phyloP scores from a whole-genome alignment of 2,113 vertebrate genomes.

The Lagopus leucura region DNA sequence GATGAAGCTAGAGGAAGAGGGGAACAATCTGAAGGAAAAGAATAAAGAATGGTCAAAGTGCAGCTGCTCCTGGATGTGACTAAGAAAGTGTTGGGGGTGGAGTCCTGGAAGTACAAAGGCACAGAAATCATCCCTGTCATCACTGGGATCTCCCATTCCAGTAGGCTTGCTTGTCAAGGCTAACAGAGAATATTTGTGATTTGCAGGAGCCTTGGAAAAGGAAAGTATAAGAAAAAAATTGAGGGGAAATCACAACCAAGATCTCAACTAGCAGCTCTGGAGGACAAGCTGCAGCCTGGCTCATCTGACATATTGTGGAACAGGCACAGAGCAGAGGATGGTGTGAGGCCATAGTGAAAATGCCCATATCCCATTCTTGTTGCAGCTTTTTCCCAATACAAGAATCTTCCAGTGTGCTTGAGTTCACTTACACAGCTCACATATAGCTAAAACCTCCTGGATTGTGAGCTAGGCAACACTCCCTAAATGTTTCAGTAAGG shows the following conservation, averaged over 20 bases:
- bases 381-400: rapidly evolving
- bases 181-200: not conserved
- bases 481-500: not conserved
- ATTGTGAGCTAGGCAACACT: not conserved
- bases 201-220: not conserved
- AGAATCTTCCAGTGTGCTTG: not conserved
- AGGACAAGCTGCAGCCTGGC: not conserved
- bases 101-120: not conserved
- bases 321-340: rapidly evolving
- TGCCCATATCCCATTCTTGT: rapidly evolving
- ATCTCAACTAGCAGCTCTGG: not conserved
- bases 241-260: not conserved
- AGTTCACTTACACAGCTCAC: not conserved
- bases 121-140: not conserved
- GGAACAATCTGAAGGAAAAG: not conserved
- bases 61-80: not conserved
- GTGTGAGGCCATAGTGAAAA: not conserved
- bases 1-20: not conserved
- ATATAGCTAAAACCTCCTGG: not conserved
- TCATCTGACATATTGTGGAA: not conserved
- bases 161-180: not conserved
- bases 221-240: not conserved
- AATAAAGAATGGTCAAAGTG: not conserved
- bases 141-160: not conserved
- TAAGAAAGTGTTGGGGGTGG: not conserved